phyloP scores from a whole-genome alignment of 2,113 vertebrate species.

The Cochlearius cochlearius region DNA sequence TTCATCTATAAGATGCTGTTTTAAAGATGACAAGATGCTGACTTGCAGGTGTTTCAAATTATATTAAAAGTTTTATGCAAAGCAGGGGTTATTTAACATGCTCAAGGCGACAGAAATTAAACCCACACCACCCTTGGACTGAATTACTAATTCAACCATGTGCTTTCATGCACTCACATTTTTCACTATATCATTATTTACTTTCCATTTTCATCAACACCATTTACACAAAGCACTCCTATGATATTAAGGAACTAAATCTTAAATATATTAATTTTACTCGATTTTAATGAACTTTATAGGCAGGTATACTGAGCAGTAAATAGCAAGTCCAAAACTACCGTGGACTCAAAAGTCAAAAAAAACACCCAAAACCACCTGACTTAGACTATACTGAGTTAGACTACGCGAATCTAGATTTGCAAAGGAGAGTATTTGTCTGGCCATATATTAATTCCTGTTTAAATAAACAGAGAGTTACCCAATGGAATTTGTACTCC shows the following conservation, averaged over 20 bases:
- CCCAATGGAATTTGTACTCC: not conserved
- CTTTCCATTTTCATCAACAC: not conserved
- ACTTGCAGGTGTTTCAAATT: not conserved
- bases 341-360: not conserved
- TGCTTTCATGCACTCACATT: not conserved
- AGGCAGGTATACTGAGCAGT: not conserved
- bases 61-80: not conserved
- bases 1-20: not conserved
- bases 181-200: not conserved
- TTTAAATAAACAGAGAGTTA: not conserved
- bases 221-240: not conserved
- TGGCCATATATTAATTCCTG: not conserved
- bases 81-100: not conserved
- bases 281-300: not conserved
- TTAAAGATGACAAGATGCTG: not conserved
- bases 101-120: not conserved
- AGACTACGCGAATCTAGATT: not conserved
- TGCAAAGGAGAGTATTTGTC: not conserved
- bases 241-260: not conserved
- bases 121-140: not conserved
- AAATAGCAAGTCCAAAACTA: not conserved
- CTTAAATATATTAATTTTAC: not conserved
- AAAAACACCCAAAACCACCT: not conserved
- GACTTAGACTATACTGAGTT: not conserved
- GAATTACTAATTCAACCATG: not conserved